These are phyloP conservation scores for Peromyscus leucopus DNA, from an alignment of 2,113 vertebrate genomes.

Conservation along the genomic window DNA sequence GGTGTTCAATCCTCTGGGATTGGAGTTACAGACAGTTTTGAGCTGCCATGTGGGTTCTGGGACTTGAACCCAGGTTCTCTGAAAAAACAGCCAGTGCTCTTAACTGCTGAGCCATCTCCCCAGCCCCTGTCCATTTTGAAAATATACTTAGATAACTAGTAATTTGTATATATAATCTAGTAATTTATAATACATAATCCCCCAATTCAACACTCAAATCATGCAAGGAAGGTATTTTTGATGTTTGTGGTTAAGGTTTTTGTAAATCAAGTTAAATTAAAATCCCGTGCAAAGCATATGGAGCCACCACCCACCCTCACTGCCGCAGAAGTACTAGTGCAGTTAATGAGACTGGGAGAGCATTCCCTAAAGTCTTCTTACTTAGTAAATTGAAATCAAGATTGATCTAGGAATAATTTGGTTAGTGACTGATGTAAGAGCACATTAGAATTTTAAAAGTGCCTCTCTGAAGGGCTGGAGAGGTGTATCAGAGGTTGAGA, in stretches of 20 bases:
- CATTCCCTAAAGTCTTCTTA: not conserved
- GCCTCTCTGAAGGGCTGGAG: not conserved
- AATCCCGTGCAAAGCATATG: not conserved
- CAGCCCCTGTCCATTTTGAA: constrained; percentile 12
- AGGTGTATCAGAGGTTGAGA: not conserved
- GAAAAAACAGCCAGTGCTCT: no score
- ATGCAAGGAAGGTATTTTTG: no score
- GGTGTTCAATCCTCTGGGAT: not conserved
- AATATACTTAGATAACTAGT: not conserved
- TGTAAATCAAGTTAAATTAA: no score
- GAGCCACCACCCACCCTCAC: not conserved
- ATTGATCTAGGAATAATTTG: not conserved
- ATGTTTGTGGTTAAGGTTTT: no score
- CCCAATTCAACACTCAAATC: no score
- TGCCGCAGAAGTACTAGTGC: not conserved
- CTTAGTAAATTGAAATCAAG: constrained; percentile 41
- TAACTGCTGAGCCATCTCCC: not conserved
- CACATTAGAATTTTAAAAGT: not conserved
- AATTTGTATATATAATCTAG: no score
- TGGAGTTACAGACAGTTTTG: not conserved
- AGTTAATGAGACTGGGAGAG: constrained; percentile 23
- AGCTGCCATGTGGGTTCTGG: not conserved
- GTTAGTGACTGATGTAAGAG: not conserved
- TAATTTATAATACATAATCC: not conserved
- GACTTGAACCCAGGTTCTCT: not conserved